Evolutionary conservation across 2,797 vertebrate species (phyloP), one percentile per base, ranked within the genome.

Genomic region (Alcedo quadribrachys): DNA sequence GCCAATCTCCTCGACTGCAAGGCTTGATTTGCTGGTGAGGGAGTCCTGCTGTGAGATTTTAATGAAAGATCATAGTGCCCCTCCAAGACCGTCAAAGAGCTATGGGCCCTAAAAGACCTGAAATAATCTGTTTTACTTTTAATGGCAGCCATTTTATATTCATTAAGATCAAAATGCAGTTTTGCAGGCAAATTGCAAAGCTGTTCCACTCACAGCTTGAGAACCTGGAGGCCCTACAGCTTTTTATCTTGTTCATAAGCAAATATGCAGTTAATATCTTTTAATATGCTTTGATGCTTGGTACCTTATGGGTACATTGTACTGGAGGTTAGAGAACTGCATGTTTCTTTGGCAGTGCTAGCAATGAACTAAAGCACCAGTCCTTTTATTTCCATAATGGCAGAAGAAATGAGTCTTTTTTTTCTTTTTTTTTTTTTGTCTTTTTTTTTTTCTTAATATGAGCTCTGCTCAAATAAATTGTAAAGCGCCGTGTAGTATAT

Each of bases 91-190:
- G 98, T 99, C 99, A 99, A 98, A 99, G 98, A 99, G 98, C 98
- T 97, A 97, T 98, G 97, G 98, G 97, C 98, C 98, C 98, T 98
- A 98, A 98, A 98, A 98, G 98, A 98, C 98, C 98, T 98, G 98
- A 98, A 98, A 98, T 99, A 99, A 99, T 99, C 98, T 98, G 98
- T 98, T 98, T 98, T 98, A 98, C 98, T 99, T 99, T 98, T 99
- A 99, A 99, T 99, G 98, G 98, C 98, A 98, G 98, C 98, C 98
- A 99, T 99, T 99, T 99, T 99, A 99, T 99, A 98, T 99, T 99
- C 98, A 99, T 99, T 99, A 99, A 98, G 98, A 99, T 99, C 98
- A 99, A 99, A 99, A 99, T 99, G 98, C 98, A 98, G 98, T 98
- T 98, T 98, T 98, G 98, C 98, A 98, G 98, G 98, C 98, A 99